Conservation (phyloP, 2,888 invertebrate genomes). For the Xestoiulus laeticollis region DNA sequence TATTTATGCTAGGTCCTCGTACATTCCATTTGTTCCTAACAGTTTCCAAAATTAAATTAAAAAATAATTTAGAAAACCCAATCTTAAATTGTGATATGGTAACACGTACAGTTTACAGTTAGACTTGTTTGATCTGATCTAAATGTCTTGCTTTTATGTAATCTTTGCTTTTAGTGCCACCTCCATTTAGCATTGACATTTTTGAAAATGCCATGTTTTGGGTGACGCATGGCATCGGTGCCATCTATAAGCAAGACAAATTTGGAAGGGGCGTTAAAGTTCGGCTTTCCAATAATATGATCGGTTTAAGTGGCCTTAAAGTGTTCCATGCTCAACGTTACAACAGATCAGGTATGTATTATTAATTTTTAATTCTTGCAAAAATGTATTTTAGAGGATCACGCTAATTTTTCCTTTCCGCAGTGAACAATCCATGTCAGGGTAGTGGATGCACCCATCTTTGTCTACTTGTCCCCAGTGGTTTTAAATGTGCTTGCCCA, state of each 20-base stretch:
- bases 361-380: background rate
- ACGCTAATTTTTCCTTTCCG: background rate
- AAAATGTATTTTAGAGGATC: background rate
- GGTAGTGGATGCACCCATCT: slow-evolving; percentile 87
- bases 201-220: slow-evolving; percentile 94
- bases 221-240: slow-evolving; percentile 89
- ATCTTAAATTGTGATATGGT: no score
- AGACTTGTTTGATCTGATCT: background rate
- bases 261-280: slow-evolving; percentile 94
- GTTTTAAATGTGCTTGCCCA: slow-evolving; percentile 90
- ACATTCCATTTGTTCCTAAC: no score
- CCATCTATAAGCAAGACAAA: slow-evolving; percentile 90
- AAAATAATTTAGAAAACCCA: no score
- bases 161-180: slow-evolving; percentile 61
- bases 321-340: slow-evolving; percentile 85
- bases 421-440: slow-evolving; percentile 68
- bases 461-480: slow-evolving; percentile 88
- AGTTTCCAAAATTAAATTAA: no score
- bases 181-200: slow-evolving; percentile 88
- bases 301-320: slow-evolving; percentile 86
- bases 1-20: no score
- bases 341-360: slow-evolving; percentile 71
- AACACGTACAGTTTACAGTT: no score
- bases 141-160: background rate
- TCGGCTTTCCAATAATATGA: slow-evolving; percentile 81